phyloP scores from a whole-genome alignment of 2,888 invertebrate species.

The Drosophila paranaensis region DNA sequence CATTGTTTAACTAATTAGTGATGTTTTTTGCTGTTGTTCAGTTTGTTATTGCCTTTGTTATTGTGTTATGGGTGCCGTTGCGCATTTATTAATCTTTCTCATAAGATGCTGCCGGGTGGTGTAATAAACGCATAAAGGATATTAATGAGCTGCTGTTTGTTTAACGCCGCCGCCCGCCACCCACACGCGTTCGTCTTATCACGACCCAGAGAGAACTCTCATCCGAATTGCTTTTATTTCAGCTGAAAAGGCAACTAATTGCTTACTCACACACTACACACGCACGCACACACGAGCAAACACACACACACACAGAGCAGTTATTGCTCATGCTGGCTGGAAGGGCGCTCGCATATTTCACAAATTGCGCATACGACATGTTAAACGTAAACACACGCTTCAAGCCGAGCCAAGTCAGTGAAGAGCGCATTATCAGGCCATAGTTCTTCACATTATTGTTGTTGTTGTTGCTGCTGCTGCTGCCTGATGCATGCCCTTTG shows the following conservation, averaged over 20 bases:
- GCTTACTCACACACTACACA: conserved; percentile 62
- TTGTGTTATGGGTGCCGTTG: conserved; percentile 15
- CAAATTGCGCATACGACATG: conserved; percentile 79
- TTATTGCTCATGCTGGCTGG: conserved; percentile 70
- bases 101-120: conserved; percentile 61
- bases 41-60: not conserved
- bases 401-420: conserved; percentile 48
- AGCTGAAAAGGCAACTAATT: conserved; percentile 78
- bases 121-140: conserved; percentile 78
- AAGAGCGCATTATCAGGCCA: conserved; percentile 69
- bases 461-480: conserved; percentile 28
- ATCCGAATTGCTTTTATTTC: conserved; percentile 72
- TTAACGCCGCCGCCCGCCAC: conserved; percentile 18
- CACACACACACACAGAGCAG: conserved; percentile 40
- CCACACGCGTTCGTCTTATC: no score
- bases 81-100: conserved; percentile 69
- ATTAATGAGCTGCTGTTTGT: conserved; percentile 76
- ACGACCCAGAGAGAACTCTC: conserved; percentile 30
- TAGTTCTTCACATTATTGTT: conserved; percentile 35
- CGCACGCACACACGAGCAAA: conserved; percentile 13
- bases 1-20: conserved; percentile 58
- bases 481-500: conserved; percentile 64
- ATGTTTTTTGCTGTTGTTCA: conserved; percentile 15
- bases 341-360: conserved; percentile 68
- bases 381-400: conserved; percentile 58